Evolutionary conservation across 2,797 vertebrate genomes (phyloP), one percentile per base, ranked within the genome.

Genomic region (Pteropus rufus): DNA sequence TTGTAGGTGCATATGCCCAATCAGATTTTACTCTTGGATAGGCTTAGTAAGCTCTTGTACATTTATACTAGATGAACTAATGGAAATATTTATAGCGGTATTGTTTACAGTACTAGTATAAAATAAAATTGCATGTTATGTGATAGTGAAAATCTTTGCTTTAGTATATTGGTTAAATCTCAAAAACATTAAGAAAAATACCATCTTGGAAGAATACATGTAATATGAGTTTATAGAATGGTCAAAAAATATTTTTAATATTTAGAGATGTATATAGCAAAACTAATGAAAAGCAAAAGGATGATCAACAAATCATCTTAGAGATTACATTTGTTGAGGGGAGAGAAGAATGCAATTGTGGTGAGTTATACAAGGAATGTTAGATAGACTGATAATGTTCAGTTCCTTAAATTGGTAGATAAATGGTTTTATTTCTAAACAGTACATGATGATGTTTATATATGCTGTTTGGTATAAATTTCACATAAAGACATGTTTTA

Each of bases 141-240:
- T 83, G 52, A 39, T 29, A 89, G 52, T 76, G 62, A 84, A 94
- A 69, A 83, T 64, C 34, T 52, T 46, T 46, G 46, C 46, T 14
- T 65, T 44, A 76, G 41, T 9, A 84, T 34, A 52, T 24, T 83
- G 82, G 31, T 56, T 88, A 96, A 49, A 88, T 87, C 21, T 76
- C 44, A 91, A n/a, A 96, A 87, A 58, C 15, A 23, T 93, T 82
- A 87, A 87, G 76, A 16, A 82, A 94, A 76, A 64, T 76, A 26
- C 44, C 4, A 9, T 65, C 18, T 72, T 64, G 26, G 26, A 93
- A 91, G 54, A 82, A 8, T 54, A 62, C 18, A 11, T 62, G 5
- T 39, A 56, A 29, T 65, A 29, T 44, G 34, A 69, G 11, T 91
- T 62, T 65, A 60, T 44, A 44, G 15, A 80, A 82, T 34, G 39